Evolutionary conservation across 1,140 invertebrate genomes (phyloP).

Genomic region (Zaprionus davidi): DNA sequence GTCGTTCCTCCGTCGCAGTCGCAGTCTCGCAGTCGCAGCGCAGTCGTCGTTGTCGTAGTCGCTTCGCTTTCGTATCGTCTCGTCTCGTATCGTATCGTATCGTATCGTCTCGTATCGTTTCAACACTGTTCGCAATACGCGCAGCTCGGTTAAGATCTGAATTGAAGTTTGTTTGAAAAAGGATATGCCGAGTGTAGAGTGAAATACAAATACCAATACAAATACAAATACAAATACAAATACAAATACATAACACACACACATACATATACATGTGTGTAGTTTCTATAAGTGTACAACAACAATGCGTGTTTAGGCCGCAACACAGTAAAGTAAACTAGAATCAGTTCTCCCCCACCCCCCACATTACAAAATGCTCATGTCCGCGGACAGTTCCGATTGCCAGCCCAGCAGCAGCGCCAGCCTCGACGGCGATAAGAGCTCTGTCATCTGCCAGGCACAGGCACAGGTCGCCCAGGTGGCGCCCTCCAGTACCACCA

Average conservation of each 20-base stretch:
- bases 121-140: constrained; percentile 22
- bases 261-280: no score
- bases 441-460: constrained; percentile 70
- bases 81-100: constrained; percentile 12
- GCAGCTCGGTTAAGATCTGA: constrained; percentile 14
- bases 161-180: constrained; percentile 7
- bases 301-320: constrained; percentile 39
- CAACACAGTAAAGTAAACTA: not conserved
- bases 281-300: constrained; percentile 24
- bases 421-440: constrained; percentile 57
- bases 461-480: constrained; percentile 22
- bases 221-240: constrained; percentile 23
- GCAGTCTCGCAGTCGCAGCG: constrained; percentile 1
- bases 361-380: constrained; percentile 71
- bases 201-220: no score
- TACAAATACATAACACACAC: not conserved
- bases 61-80: constrained; percentile 38
- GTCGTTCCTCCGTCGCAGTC: constrained; percentile 54
- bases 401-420: constrained; percentile 66
- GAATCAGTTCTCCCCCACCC: constrained; percentile 19
- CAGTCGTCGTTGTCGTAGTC: constrained; percentile 37
- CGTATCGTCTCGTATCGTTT: constrained; percentile 24
- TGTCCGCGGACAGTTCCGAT: constrained; percentile 84
- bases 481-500: constrained; percentile 34
- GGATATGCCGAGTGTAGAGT: constrained; percentile 30